phyloP scores from a whole-genome alignment of 2,113 vertebrate species.

The Vulpes lagopus region DNA sequence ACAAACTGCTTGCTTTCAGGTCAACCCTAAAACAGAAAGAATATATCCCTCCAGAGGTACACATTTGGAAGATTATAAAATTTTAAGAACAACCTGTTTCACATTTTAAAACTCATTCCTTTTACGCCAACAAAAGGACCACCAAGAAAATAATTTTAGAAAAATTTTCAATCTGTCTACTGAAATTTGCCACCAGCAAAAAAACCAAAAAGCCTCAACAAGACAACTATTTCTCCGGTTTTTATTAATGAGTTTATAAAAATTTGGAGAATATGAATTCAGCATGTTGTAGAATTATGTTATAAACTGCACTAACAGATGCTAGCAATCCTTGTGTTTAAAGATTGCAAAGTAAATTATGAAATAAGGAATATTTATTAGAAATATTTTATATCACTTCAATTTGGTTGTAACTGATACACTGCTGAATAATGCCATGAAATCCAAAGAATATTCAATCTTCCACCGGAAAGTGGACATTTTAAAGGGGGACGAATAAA shows the following conservation, averaged over 20 bases:
- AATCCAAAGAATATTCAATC: slow-evolving; percentile 62
- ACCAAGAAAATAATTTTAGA: slow-evolving; percentile 59
- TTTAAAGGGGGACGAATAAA: slow-evolving; percentile 53
- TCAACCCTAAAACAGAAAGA: slow-evolving; percentile 34
- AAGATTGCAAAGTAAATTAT: slow-evolving; percentile 56
- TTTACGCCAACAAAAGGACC: slow-evolving; percentile 44
- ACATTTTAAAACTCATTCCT: slow-evolving; percentile 48
- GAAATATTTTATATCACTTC: slow-evolving; percentile 53
- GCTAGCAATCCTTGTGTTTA: slow-evolving; percentile 52
- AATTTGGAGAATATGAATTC: slow-evolving; percentile 54
- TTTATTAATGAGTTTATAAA: slow-evolving; percentile 64
- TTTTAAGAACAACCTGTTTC: slow-evolving; percentile 28
- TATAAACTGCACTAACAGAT: slow-evolving; percentile 55
- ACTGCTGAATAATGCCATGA: slow-evolving; percentile 39
- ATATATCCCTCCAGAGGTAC: background rate
- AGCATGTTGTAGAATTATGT: slow-evolving; percentile 33
- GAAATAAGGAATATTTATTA: slow-evolving; percentile 64
- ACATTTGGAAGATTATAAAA: slow-evolving; percentile 54
- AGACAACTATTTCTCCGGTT: slow-evolving; percentile 47
- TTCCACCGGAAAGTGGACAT: slow-evolving; percentile 14
- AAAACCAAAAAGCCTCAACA: background rate
- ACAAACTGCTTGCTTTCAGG: slow-evolving; percentile 12
- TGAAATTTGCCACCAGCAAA: slow-evolving; percentile 25
- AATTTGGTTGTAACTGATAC: slow-evolving; percentile 48
- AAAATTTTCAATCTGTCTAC: slow-evolving; percentile 33